Conservation (phyloP, 2,888 invertebrate species). For the Conomelus anceps region DNA sequence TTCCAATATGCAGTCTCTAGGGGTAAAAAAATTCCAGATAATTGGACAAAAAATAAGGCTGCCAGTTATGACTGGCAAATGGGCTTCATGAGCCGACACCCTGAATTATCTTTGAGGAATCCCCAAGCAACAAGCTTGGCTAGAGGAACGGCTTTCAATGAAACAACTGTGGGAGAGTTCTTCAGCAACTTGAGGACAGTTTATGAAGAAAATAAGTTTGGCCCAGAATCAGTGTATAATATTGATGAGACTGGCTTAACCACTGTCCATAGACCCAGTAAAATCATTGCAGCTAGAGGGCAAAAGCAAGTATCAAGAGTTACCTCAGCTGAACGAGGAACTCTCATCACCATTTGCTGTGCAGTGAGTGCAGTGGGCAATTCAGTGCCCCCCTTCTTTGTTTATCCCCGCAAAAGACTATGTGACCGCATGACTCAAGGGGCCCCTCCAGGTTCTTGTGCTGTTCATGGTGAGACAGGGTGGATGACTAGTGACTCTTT, state of each 20-base stretch:
- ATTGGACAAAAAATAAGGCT: background rate
- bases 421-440: too few species aligned
- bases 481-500: background rate
- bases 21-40: background rate
- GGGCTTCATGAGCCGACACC: too few species aligned
- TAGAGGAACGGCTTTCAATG: background rate
- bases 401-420: too few species aligned
- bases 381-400: too few species aligned
- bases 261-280: conserved; percentile 36
- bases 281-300: too few species aligned
- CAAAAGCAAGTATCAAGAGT: conserved; percentile 37
- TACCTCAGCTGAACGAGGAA: conserved; percentile 39
- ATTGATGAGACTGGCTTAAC: conserved; percentile 40
- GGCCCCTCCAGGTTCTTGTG: too few species aligned
- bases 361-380: too few species aligned
- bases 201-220: conserved; percentile 31
- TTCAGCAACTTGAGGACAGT: conserved; percentile 14
- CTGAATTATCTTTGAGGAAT: background rate
- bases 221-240: conserved; percentile 37
- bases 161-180: conserved; percentile 13
- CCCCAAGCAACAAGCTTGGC: conserved; percentile 3
- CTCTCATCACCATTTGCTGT: too few species aligned
- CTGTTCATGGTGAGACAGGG: too few species aligned
- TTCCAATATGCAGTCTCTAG: background rate
- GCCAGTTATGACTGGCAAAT: background rate